These are phyloP conservation scores for Trematomus bernacchii DNA, from an alignment of 2,797 vertebrate species.

Conservation along the genomic window DNA sequence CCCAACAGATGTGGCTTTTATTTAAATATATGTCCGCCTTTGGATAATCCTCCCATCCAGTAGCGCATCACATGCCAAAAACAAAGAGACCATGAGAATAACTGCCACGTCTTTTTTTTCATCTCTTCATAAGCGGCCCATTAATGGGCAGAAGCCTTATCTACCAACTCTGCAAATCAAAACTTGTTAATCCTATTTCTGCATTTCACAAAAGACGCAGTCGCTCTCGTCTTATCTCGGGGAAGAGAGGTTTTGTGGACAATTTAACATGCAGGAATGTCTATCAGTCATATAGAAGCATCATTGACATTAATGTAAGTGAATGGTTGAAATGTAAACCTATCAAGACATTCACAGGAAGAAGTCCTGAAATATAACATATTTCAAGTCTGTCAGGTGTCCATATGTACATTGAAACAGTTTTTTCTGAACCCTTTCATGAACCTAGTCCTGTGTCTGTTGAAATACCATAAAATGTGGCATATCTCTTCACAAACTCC, in stretches of 20 bases:
- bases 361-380: neutral
- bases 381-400: neutral
- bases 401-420: neutral
- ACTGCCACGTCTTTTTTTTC: conserved; percentile 62
- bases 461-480: neutral
- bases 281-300: neutral
- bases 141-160: conserved; percentile 68
- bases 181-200: conserved; percentile 74
- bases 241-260: conserved; percentile 7
- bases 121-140: conserved; percentile 68
- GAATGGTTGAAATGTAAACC: too few species aligned
- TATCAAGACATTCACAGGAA: too few species aligned
- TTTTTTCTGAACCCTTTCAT: neutral
- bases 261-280: neutral
- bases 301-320: neutral
- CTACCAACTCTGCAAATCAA: conserved; percentile 67
- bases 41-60: conserved; percentile 81
- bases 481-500: too few species aligned
- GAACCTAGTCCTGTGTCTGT: too few species aligned
- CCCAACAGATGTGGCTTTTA: conserved; percentile 83
- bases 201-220: conserved; percentile 38
- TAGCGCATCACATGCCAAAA: conserved; percentile 78
- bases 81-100: conserved; percentile 79
- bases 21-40: conserved; percentile 78
- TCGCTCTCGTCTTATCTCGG: neutral